These are phyloP conservation scores for Drosophila obscura DNA, from an alignment of 1,140 invertebrate species.

Conservation along the genomic window DNA sequence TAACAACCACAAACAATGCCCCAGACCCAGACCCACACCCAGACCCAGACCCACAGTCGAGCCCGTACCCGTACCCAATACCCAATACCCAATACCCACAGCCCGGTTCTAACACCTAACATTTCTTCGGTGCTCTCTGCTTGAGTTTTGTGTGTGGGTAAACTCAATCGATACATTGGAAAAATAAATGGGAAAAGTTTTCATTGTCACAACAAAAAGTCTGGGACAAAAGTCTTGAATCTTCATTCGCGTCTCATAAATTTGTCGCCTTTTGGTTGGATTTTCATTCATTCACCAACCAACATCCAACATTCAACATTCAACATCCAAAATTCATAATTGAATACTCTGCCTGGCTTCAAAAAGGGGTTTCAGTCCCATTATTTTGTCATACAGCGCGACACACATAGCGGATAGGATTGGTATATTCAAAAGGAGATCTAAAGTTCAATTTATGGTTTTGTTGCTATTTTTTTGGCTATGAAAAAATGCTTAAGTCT, in stretches of 20 bases:
- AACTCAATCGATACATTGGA: slow-evolving; percentile 33
- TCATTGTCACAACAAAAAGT: slow-evolving; percentile 59
- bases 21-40: slow-evolving; percentile 6
- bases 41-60: too few species aligned
- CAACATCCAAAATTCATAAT: slow-evolving; percentile 70
- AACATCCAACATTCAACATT: slow-evolving; percentile 52
- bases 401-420: too few species aligned
- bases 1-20: slow-evolving; percentile 74
- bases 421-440: too few species aligned
- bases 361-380: neutral
- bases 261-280: slow-evolving; percentile 67
- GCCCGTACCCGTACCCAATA: neutral
- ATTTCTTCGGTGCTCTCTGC: neutral
- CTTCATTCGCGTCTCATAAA: slow-evolving; percentile 57
- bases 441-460: too few species aligned
- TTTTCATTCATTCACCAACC: slow-evolving; percentile 58
- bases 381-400: too few species aligned
- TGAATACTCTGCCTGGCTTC: slow-evolving; percentile 25
- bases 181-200: slow-evolving; percentile 42
- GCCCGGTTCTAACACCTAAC: slow-evolving; percentile 34
- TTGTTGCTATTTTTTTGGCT: too few species aligned
- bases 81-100: slow-evolving; percentile 3
- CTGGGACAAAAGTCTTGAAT: neutral
- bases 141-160: slow-evolving; percentile 43
- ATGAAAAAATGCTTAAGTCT: too few species aligned